phyloP scores from a whole-genome alignment of 2,113 vertebrate genomes.

The Misgurnus anguillicaudatus region DNA sequence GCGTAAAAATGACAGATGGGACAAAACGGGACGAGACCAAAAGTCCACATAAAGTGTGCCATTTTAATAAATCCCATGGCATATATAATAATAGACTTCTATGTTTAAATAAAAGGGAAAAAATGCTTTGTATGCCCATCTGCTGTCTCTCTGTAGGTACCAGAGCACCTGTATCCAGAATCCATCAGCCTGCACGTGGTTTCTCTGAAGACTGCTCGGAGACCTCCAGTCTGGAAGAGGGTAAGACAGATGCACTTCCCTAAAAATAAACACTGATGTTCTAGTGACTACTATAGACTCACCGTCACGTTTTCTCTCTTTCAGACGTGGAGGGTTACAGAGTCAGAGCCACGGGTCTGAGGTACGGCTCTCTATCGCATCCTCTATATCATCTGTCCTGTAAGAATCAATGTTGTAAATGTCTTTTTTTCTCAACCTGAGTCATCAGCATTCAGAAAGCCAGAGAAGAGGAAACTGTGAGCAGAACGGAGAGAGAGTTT shows the following conservation, averaged over 20 bases:
- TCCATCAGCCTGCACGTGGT: constrained; percentile 36
- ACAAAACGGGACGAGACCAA: too few relatives aligned
- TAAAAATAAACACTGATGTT: constrained; percentile 6
- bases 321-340: constrained; percentile 78
- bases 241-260: constrained; percentile 29
- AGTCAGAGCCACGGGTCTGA: constrained; percentile 72
- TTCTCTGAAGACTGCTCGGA: constrained; percentile 55
- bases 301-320: constrained; percentile 14
- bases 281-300: not conserved
- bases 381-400: not conserved
- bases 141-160: constrained; percentile 45
- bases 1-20: too few relatives aligned
- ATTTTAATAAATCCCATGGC: too few relatives aligned
- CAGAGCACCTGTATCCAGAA: constrained; percentile 33
- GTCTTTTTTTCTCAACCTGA: constrained; percentile 16
- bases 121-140: not conserved
- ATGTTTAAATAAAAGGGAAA: too few relatives aligned
- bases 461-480: constrained; percentile 76
- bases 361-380: constrained; percentile 63
- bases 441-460: constrained; percentile 65
- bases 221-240: constrained; percentile 57
- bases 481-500: constrained; percentile 76
- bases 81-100: too few relatives aligned
- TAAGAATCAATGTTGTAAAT: not conserved
- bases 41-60: too few relatives aligned